These are phyloP conservation scores for Diachasma alloeum DNA, from an alignment of 1,140 invertebrate genomes.

Conservation along the genomic window DNA sequence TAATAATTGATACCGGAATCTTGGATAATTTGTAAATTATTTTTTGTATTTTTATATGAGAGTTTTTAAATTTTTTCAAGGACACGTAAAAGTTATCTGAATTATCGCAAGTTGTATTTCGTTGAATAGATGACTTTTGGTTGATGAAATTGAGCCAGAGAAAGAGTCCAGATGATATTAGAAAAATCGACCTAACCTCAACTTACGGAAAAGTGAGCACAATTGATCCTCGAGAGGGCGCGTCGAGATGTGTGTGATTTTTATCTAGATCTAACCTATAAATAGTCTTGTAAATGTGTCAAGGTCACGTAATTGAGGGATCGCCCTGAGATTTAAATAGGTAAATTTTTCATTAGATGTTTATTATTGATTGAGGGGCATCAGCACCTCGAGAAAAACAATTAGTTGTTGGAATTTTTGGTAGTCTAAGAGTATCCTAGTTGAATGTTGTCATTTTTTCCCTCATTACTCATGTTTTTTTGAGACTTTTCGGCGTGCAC, in stretches of 20 bases:
- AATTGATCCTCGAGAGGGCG: background rate
- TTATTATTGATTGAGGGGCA: background rate
- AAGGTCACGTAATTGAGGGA: background rate
- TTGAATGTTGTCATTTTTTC: conserved; percentile 60
- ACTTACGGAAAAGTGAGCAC: background rate
- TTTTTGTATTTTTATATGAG: background rate
- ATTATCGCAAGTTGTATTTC: too few species aligned
- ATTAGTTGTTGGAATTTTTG: conserved; percentile 64
- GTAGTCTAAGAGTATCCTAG: conserved; percentile 61
- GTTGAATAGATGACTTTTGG: too few species aligned
- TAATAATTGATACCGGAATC: background rate
- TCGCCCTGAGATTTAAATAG: background rate
- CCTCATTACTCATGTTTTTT: conserved; percentile 34
- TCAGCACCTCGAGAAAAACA: conserved; percentile 19
- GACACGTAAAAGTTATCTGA: too few species aligned
- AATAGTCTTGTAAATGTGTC: background rate
- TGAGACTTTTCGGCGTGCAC: conserved; percentile 24
- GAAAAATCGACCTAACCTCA: background rate
- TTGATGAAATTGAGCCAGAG: background rate
- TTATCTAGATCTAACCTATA: background rate
- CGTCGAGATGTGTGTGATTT: background rate
- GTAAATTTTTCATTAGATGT: background rate
- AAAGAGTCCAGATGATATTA: background rate
- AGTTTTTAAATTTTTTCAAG: background rate
- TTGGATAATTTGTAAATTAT: background rate